Percentiles rank a stretch among this genome's conserved stretches.
Evolutionary conservation across 2,797 vertebrate genomes (phyloP).

Genomic region (Dendrocincla tyrannina): DNA sequence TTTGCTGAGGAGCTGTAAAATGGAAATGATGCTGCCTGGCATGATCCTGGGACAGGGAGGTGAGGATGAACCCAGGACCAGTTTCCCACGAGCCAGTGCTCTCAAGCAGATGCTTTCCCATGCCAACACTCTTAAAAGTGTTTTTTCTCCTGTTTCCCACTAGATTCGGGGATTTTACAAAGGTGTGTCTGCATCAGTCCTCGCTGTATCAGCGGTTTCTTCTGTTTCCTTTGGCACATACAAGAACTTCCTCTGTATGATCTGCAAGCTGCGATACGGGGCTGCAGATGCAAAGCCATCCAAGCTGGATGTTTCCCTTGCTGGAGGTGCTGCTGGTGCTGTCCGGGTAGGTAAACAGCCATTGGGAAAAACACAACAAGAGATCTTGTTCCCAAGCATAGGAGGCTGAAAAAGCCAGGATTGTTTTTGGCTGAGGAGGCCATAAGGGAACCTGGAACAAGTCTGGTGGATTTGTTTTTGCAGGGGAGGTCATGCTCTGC

Average conservation of each 20-base stretch:
- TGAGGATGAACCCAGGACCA: background rate
- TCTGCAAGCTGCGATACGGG: conserved; percentile 80
- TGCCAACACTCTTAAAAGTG: background rate
- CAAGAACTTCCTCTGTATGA: conserved; percentile 80
- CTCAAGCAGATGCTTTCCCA: background rate
- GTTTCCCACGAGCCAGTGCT: background rate
- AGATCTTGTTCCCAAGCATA: background rate
- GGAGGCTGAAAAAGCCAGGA: background rate
- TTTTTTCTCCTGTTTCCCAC: background rate
- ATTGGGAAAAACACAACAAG: background rate
- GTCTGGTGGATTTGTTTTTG: background rate
- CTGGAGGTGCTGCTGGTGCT: conserved; percentile 81
- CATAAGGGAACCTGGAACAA: background rate
- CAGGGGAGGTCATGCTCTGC: background rate
- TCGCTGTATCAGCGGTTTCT: conserved; percentile 82
- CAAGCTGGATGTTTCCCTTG: conserved; percentile 83
- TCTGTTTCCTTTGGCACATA: conserved; percentile 89
- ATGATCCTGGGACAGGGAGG: background rate
- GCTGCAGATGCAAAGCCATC: conserved; percentile 67
- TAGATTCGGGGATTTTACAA: conserved; percentile 89
- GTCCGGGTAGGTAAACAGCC: conserved; percentile 78
- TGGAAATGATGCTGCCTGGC: background rate
- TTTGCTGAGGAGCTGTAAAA: background rate
- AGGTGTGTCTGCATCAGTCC: conserved; percentile 84
- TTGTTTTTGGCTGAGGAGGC: background rate